Evolutionary conservation across 2,888 invertebrate genomes (phyloP).

Genomic region (Brassicogethes aeneus): DNA sequence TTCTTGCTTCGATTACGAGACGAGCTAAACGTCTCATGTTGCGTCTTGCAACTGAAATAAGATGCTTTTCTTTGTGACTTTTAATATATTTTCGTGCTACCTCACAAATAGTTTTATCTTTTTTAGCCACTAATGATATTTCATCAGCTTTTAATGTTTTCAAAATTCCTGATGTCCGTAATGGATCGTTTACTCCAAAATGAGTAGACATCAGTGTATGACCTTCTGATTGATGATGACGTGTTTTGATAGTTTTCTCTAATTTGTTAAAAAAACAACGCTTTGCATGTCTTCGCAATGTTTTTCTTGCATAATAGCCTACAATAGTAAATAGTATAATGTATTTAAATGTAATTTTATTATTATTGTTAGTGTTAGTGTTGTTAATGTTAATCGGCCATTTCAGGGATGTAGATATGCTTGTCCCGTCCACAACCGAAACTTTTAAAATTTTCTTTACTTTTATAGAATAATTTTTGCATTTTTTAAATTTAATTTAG

Average conservation of each 20-base stretch:
- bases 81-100: slow-evolving; percentile 10
- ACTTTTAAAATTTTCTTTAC: no score
- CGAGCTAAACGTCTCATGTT: slow-evolving; percentile 10
- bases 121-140: slow-evolving; percentile 16
- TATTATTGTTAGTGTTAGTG: no score
- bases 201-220: slow-evolving; percentile 9
- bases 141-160: slow-evolving; percentile 12
- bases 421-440: no score
- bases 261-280: slow-evolving; percentile 5
- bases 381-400: no score
- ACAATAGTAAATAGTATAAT: no score
- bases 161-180: slow-evolving; percentile 12
- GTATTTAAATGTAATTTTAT: no score
- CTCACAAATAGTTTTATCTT: slow-evolving; percentile 17
- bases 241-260: background rate
- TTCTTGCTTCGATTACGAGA: slow-evolving; percentile 2
- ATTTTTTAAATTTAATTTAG: no score
- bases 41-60: slow-evolving; percentile 14
- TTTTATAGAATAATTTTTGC: no score
- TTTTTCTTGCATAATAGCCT: slow-evolving; percentile 13
- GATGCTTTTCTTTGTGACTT: slow-evolving; percentile 17
- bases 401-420: no score
- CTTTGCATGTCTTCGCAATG: slow-evolving; percentile 13
- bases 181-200: slow-evolving; percentile 16
- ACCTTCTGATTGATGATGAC: slow-evolving; percentile 6